A percentile compares a stretch with the other conserved stretches of the same genome.
Conservation (phyloP, 2,113 vertebrate genomes). For the Nesogale talazaci region DNA sequence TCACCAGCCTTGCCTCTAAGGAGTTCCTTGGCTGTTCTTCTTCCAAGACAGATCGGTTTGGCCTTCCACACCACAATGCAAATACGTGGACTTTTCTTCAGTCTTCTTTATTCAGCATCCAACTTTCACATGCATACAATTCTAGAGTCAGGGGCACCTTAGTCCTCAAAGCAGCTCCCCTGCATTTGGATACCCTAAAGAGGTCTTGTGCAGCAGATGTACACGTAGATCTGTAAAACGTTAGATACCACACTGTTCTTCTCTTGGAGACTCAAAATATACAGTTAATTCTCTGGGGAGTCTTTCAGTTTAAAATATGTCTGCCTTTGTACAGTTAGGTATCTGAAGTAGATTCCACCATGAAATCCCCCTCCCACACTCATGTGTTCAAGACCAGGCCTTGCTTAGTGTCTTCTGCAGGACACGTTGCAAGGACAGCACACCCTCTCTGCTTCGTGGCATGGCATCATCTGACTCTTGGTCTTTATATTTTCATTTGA, state of each 20-base stretch:
- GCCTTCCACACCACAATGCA: too few species aligned
- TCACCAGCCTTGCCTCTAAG: too few species aligned
- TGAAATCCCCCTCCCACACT: neutral
- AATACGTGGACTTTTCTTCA: too few species aligned
- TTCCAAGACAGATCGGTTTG: too few species aligned
- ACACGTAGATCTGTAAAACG: neutral
- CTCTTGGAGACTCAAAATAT: neutral
- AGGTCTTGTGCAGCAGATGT: too few species aligned
- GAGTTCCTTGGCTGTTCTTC: too few species aligned
- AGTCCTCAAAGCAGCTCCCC: too few species aligned
- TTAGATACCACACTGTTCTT: neutral
- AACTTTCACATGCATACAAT: too few species aligned
- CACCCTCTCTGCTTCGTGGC: neutral
- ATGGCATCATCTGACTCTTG: neutral
- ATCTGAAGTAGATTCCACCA: neutral
- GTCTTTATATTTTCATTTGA: too few species aligned
- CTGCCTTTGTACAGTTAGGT: conserved; percentile 5
- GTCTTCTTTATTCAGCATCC: too few species aligned
- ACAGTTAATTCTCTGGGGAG: neutral
- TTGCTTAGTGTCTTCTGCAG: neutral
- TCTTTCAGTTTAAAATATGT: neutral
- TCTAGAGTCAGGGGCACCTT: too few species aligned
- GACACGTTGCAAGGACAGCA: neutral
- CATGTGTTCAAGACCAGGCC: neutral
- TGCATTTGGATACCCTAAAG: too few species aligned